These are phyloP conservation scores for Salvelinus sp. DNA, from an alignment of 2,113 vertebrate species.

Conservation along the genomic window DNA sequence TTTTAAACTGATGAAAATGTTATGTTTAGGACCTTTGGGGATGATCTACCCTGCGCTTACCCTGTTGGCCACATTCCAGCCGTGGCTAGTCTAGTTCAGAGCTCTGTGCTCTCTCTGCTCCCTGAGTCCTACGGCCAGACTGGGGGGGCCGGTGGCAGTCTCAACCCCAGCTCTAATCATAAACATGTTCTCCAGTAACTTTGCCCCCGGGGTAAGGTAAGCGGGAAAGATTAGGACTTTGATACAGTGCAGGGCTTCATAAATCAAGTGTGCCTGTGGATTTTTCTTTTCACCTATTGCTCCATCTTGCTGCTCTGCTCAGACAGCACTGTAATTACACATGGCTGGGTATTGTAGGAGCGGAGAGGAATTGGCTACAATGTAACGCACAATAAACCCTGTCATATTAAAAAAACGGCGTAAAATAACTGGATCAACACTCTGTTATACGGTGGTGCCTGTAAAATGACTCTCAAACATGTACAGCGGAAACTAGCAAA, in stretches of 20 bases:
- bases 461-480: slow-evolving; percentile 65
- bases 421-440: slow-evolving; percentile 84
- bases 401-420: slow-evolving; percentile 88
- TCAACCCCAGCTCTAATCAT: slow-evolving; percentile 70
- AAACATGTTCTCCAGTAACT: slow-evolving; percentile 78
- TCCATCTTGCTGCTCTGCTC: slow-evolving; percentile 88
- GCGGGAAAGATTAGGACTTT: slow-evolving; percentile 83
- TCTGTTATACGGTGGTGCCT: slow-evolving; percentile 47
- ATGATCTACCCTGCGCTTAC: neutral
- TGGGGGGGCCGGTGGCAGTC: slow-evolving; percentile 78
- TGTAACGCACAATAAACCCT: slow-evolving; percentile 94
- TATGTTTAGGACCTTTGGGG: slow-evolving; percentile 3
- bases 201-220: slow-evolving; percentile 83
- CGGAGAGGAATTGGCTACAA: slow-evolving; percentile 87
- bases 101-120: neutral
- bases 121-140: slow-evolving; percentile 39
- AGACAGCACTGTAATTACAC: slow-evolving; percentile 94
- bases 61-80: slow-evolving; percentile 7
- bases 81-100: neutral
- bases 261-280: slow-evolving; percentile 89
- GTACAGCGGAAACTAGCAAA: neutral
- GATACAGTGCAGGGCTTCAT: slow-evolving; percentile 83
- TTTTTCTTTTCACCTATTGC: slow-evolving; percentile 82
- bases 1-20: neutral
- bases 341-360: slow-evolving; percentile 82